A percentile compares a stretch with the other conserved stretches of the same genome.
phyloP scores from a whole-genome alignment of 2,888 invertebrate species.

The Hoplodrina ambigua region DNA sequence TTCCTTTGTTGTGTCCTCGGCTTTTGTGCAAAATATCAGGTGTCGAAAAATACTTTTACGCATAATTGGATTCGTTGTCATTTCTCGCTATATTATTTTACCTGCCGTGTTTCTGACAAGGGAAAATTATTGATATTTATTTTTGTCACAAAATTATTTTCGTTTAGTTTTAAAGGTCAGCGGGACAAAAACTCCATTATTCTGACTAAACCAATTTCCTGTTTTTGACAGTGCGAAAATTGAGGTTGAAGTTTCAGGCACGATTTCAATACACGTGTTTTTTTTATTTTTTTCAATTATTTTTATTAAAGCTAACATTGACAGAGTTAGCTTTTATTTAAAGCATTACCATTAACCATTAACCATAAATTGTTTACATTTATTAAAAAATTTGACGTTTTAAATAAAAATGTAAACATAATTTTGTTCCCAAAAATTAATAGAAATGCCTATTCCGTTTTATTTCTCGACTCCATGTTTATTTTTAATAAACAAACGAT shows the following conservation, averaged over 20 bases:
- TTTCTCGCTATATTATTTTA: conserved; percentile 10
- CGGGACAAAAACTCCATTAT: neutral
- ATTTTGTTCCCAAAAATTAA: neutral
- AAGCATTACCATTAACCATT: too few relatives aligned
- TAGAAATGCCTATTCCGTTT: neutral
- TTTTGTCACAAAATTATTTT: conserved; percentile 3
- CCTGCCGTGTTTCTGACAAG: conserved; percentile 6
- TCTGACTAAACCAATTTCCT: conserved; percentile 27
- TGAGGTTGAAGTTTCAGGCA: neutral
- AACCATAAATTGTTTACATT: too few relatives aligned
- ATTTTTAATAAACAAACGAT: neutral
- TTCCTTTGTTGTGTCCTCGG: conserved; percentile 19
- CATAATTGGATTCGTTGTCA: conserved; percentile 7
- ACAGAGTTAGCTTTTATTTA: too few relatives aligned
- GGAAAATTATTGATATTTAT: neutral
- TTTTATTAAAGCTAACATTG: neutral
- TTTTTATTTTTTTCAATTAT: neutral
- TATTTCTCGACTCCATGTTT: conserved; percentile 5
- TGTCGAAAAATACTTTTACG: conserved; percentile 27
- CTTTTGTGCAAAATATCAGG: conserved; percentile 38
- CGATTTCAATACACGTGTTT: neutral
- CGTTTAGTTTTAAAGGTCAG: conserved; percentile 3
- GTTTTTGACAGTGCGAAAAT: conserved; percentile 10
- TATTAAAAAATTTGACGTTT: too few relatives aligned
- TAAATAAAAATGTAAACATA: neutral